A percentile compares a stretch with the other conserved stretches of the same genome.
phyloP scores from a whole-genome alignment of 2,797 vertebrate species.

The Pelodytes ibericus region DNA sequence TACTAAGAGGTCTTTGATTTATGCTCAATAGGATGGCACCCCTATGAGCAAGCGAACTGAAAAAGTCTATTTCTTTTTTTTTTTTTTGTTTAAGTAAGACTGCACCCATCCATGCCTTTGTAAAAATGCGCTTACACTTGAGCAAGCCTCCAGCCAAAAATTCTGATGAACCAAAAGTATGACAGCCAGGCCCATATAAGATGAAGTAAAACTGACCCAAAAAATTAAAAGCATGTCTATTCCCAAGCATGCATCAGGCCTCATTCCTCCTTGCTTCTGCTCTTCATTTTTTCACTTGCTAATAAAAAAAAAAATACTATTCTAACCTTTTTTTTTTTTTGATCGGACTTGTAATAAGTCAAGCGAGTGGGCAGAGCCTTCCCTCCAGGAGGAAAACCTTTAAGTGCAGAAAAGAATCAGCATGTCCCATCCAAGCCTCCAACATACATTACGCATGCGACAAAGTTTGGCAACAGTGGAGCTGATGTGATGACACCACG shows the following conservation, averaged over 20 bases:
- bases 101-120: slow-evolving; percentile 75
- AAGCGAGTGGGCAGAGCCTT: slow-evolving; percentile 73
- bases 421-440: slow-evolving; percentile 80
- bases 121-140: slow-evolving; percentile 76
- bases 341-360: slow-evolving; percentile 67
- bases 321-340: slow-evolving; percentile 60
- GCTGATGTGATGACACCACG: slow-evolving; percentile 81
- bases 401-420: slow-evolving; percentile 78
- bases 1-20: slow-evolving; percentile 83
- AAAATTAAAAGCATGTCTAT: slow-evolving; percentile 78
- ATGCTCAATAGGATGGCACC: slow-evolving; percentile 71
- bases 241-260: slow-evolving; percentile 82
- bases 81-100: slow-evolving; percentile 69
- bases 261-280: slow-evolving; percentile 62
- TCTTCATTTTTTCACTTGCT: slow-evolving; percentile 30
- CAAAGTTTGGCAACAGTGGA: slow-evolving; percentile 85
- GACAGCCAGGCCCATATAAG: slow-evolving; percentile 76
- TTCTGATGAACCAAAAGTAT: slow-evolving; percentile 74
- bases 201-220: slow-evolving; percentile 78
- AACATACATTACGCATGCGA: slow-evolving; percentile 82
- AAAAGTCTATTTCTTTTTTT: slow-evolving; percentile 64
- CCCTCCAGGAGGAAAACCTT: slow-evolving; percentile 74
- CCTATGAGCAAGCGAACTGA: slow-evolving; percentile 72
- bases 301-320: slow-evolving; percentile 13
- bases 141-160: slow-evolving; percentile 74